Conservation (phyloP, 2,113 vertebrate species). For the Harpagus bidentatus region DNA sequence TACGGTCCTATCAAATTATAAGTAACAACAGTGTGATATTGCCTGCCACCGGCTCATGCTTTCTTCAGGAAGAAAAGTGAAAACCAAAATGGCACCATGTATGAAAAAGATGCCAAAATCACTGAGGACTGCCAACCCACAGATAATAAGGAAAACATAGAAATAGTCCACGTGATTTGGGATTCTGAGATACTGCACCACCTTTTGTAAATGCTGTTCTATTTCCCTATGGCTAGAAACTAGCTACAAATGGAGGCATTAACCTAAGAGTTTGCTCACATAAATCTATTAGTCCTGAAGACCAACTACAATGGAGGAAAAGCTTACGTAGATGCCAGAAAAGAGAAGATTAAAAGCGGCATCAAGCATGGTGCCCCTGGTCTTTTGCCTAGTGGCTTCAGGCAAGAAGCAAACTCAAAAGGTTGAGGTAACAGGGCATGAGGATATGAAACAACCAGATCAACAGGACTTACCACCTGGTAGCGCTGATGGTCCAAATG, state of each 20-base stretch:
- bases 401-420: neutral
- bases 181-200: neutral
- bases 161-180: neutral
- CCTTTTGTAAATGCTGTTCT: neutral
- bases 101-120: neutral
- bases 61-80: neutral
- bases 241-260: neutral
- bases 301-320: neutral
- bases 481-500: rapidly evolving
- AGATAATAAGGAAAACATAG: neutral
- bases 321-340: neutral
- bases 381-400: neutral
- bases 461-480: neutral
- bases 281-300: neutral
- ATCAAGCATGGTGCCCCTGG: neutral
- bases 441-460: neutral
- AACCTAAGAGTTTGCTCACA: neutral
- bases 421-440: neutral
- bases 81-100: neutral
- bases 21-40: neutral
- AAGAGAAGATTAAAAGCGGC: neutral
- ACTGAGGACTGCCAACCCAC: neutral
- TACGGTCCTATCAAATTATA: neutral
- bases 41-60: neutral
- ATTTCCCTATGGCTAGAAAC: neutral